phyloP scores from a whole-genome alignment of 2,797 vertebrate genomes.

The Scolopax rusticola region DNA sequence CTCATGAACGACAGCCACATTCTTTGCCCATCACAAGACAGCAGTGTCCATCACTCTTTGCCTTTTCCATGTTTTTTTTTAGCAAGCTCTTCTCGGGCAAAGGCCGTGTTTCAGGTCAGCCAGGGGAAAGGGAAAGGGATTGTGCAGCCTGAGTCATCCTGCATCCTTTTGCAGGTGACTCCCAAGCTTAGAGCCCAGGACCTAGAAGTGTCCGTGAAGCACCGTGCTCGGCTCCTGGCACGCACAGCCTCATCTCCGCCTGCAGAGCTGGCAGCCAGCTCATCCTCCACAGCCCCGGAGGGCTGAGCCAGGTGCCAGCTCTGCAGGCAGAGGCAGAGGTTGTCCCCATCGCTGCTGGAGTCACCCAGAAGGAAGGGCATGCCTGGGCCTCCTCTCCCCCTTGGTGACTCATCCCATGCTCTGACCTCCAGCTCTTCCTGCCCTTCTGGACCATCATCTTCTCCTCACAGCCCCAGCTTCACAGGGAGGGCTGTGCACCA shows the following conservation, averaged over 20 bases:
- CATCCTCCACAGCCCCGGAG: neutral
- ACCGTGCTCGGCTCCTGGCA: neutral
- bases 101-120: neutral
- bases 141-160: neutral
- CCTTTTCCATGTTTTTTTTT: neutral
- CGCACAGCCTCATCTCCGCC: rapidly evolving
- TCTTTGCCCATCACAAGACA: neutral
- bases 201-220: neutral
- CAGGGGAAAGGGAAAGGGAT: neutral
- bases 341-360: rapidly evolving
- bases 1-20: neutral
- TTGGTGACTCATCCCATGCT: rapidly evolving
- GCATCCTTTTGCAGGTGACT: neutral
- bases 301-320: neutral
- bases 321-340: neutral
- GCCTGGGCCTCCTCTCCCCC: neutral
- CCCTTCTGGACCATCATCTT: neutral
- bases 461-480: neutral
- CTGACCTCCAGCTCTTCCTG: neutral
- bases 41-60: neutral
- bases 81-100: neutral
- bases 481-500: rapidly evolving
- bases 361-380: neutral
- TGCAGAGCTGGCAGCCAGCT: neutral
- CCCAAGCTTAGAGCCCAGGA: neutral